Conservation (phyloP, 2,797 vertebrate species). For the Limnodromus scolopaceus region DNA sequence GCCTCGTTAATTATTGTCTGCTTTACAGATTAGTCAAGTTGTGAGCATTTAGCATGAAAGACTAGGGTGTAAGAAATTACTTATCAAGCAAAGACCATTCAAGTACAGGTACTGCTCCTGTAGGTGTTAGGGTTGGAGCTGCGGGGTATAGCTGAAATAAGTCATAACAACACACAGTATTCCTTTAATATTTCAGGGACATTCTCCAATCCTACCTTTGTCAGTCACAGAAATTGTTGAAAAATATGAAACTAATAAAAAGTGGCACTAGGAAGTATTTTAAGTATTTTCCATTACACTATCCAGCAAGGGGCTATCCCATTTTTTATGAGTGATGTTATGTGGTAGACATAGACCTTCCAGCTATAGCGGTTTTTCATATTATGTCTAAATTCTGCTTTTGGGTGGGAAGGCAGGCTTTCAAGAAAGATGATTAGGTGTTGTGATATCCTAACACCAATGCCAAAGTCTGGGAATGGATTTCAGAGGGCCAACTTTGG, state of each 20-base stretch:
- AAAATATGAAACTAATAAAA: slow-evolving; percentile 16
- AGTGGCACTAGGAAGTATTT: not conserved
- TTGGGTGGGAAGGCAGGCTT: not conserved
- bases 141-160: not conserved
- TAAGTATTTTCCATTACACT: not conserved
- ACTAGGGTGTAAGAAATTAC: not conserved
- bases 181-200: not conserved
- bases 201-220: not conserved
- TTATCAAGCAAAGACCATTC: not conserved
- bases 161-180: not conserved
- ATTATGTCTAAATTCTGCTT: slow-evolving; percentile 3
- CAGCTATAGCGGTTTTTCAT: not conserved
- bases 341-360: not conserved
- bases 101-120: not conserved
- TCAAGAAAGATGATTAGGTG: not conserved
- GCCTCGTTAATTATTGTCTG: not conserved
- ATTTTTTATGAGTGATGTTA: not conserved
- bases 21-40: not conserved
- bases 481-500: not conserved
- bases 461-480: not conserved
- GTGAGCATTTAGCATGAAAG: not conserved
- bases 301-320: not conserved
- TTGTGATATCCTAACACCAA: not conserved
- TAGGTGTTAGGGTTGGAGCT: not conserved
- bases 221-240: not conserved